Base-by-base conservation (phyloP, 2,797 vertebrate species). In the Prionace glauca region DNA sequence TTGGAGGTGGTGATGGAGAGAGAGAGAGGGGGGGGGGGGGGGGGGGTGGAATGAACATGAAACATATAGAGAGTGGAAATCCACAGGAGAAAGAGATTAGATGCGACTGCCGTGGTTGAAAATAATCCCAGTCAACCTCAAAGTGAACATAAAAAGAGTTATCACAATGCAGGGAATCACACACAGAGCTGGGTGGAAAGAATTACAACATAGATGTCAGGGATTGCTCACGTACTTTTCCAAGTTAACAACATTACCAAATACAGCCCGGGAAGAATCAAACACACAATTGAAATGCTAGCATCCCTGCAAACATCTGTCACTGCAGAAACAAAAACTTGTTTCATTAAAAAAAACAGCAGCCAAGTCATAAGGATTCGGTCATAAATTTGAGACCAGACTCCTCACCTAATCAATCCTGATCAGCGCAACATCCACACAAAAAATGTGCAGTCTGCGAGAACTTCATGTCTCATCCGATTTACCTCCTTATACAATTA, bases 251-350 rank as follows among this genome's bases (percentile, higher is more conserved):
- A 56, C 71, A 56, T 95, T 56, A 77, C 93, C 71, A 77, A 95
- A 56, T 77, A 95, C 71, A 95, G 93, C 71, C 45, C 20, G 71
- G 45, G 69, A 60, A 77, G 50, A 65, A 24, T 50, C 3, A 2
- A 2, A 29, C 67, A 56, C 26, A 74, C 36, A 50, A 72, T 18
- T 4, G 3, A n/a, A 16, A 71, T 50, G 45, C 45, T n/a, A 32
- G 45, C 93, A 95, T 45, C 67, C 26, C 71, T 95, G 41, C 71
- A 74, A 72, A 74, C 71, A 94, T 45, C 93, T 50, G 41, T 74
- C 71, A 94, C 14, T 36, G 32, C 29, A 26, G 93, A 77, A 74
- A 77, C 71, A 94, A 74, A 91, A 94, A 50, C 29, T 11, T 22
- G 0, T 93, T 71, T 95, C 3, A 32, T 94, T 77, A 60, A n/a